These are phyloP conservation scores for Aurelia aurita DNA, from an alignment of 30 jellyfish, hydroid and myxozoan species.

Conservation along the genomic window DNA sequence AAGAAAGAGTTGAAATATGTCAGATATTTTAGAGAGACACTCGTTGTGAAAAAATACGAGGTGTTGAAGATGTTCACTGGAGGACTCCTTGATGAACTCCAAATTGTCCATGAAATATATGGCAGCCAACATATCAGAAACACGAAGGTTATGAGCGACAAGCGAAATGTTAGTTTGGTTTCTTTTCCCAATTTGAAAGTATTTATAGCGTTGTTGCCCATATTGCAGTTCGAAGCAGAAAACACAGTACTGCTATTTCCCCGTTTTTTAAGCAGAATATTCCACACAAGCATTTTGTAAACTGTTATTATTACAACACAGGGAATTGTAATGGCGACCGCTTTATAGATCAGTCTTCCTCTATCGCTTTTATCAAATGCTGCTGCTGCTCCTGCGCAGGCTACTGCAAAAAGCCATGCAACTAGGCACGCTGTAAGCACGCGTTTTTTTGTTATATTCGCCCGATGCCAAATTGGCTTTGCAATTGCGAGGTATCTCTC, in stretches of 20 bases:
- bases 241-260: conserved; percentile 7
- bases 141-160: conserved; percentile 39
- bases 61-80: conserved; percentile 2
- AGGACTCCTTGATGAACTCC: conserved; percentile 14
- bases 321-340: conserved; percentile 26
- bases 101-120: conserved; percentile 36
- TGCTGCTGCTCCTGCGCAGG: conserved; percentile 19
- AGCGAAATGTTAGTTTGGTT: conserved; percentile 33
- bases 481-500: conserved; percentile 56
- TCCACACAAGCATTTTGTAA: conserved; percentile 21
- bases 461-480: conserved; percentile 45
- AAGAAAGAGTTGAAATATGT: conserved; percentile 37
- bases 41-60: conserved; percentile 10
- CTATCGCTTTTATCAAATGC: conserved; percentile 15
- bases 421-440: conserved; percentile 22
- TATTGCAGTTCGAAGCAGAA: neutral
- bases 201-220: neutral
- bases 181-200: conserved; percentile 1
- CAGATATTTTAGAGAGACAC: conserved; percentile 29
- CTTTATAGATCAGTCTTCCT: neutral
- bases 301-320: conserved; percentile 31
- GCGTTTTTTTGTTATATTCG: neutral
- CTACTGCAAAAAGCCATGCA: conserved; percentile 39
- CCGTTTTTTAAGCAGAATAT: conserved; percentile 5
- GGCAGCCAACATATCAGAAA: conserved; percentile 54